phyloP scores from a whole-genome alignment of 2,797 vertebrate species.

The Threskiornis aethiopicus region DNA sequence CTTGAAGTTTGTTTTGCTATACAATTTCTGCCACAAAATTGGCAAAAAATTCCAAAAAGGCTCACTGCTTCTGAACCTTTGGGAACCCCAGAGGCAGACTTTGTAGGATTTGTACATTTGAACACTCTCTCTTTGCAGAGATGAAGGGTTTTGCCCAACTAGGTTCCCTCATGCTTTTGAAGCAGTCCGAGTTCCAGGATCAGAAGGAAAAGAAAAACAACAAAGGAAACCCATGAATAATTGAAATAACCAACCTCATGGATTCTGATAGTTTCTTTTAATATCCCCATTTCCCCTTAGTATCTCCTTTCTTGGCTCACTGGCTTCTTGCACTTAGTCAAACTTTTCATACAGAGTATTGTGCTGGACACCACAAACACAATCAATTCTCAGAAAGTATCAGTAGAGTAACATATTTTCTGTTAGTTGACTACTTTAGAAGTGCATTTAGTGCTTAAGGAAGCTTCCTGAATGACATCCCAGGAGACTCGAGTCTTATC shows the following conservation, averaged over 20 bases:
- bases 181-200: not conserved
- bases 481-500: not conserved
- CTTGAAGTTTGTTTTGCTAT: not conserved
- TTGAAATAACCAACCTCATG: not conserved
- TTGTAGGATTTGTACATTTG: not conserved
- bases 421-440: not conserved
- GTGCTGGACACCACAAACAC: not conserved
- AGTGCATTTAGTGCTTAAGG: not conserved
- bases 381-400: not conserved
- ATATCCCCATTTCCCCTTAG: not conserved
- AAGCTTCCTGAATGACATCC: constrained; percentile 35
- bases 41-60: not conserved
- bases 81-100: not conserved
- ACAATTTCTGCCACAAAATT: not conserved
- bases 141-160: not conserved
- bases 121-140: not conserved
- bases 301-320: not conserved
- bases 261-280: not conserved
- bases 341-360: not conserved
- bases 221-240: rapidly evolving
- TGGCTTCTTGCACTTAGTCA: not conserved
- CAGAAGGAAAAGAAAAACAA: not conserved
- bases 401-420: not conserved
- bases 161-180: not conserved
- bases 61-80: not conserved